phyloP scores from a whole-genome alignment of 1,140 invertebrate genomes.

The Leptinotarsa undecemlineata region DNA sequence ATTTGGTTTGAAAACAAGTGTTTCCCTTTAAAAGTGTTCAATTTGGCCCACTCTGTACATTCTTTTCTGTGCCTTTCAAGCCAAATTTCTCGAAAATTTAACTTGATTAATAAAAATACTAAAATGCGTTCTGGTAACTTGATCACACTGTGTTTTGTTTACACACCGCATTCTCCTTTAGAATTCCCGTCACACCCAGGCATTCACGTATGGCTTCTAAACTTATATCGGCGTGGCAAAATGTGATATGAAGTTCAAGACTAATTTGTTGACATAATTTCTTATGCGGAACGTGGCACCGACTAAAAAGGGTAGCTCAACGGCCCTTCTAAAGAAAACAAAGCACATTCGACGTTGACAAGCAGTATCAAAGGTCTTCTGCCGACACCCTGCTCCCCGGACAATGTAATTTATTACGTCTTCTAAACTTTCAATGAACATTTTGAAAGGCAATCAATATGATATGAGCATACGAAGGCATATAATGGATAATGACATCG shows the following conservation, averaged over 20 bases:
- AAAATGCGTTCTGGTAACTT: too few relatives aligned
- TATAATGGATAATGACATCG: too few relatives aligned
- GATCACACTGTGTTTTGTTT: too few relatives aligned
- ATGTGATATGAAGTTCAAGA: constrained; percentile 19
- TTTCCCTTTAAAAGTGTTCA: too few relatives aligned
- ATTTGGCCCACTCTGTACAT: too few relatives aligned
- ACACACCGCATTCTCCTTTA: too few relatives aligned
- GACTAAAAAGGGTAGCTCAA: constrained; percentile 17
- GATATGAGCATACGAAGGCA: not conserved
- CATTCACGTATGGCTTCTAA: not conserved
- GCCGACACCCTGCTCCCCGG: not conserved
- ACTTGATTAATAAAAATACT: too few relatives aligned
- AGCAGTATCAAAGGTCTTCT: not conserved
- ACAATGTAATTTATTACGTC: constrained; percentile 2
- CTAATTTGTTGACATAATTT: constrained; percentile 22
- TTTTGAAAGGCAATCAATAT: not conserved
- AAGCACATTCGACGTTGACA: constrained; percentile 8
- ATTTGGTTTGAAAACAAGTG: too few relatives aligned
- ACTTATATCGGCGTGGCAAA: not conserved
- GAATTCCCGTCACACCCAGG: too few relatives aligned
- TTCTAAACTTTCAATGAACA: not conserved
- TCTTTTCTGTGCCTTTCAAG: too few relatives aligned
- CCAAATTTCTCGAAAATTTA: too few relatives aligned
- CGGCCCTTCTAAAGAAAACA: constrained; percentile 16
- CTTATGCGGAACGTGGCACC: constrained; percentile 10